phyloP scores from a whole-genome alignment of 2,888 invertebrate species.

The Mythimna ferrago region DNA sequence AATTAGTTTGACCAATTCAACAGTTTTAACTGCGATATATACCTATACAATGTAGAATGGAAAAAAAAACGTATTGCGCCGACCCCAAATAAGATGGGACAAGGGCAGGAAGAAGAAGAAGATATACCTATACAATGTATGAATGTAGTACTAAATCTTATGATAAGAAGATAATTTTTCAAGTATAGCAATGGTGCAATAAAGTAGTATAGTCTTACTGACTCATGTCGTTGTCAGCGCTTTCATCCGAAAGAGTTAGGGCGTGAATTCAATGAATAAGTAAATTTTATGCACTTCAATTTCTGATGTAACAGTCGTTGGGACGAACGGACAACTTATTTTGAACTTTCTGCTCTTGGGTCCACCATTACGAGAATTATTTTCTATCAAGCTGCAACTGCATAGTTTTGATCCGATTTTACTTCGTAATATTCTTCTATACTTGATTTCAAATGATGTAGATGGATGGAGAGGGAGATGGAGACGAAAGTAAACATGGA shows the following conservation, averaged over 20 bases:
- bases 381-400: slow-evolving; percentile 56
- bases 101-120: too few species aligned
- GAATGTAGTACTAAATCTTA: neutral
- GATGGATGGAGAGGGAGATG: too few species aligned
- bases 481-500: too few species aligned
- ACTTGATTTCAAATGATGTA: neutral
- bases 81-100: too few species aligned
- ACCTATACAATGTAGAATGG: too few species aligned
- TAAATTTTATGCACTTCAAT: slow-evolving; percentile 66
- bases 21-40: too few species aligned
- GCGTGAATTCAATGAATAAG: slow-evolving; percentile 65
- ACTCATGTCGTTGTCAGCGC: slow-evolving; percentile 26
- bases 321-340: slow-evolving; percentile 56
- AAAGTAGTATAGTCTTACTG: slow-evolving; percentile 11
- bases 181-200: slow-evolving; percentile 14
- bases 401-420: slow-evolving; percentile 48
- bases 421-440: slow-evolving; percentile 19
- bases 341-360: slow-evolving; percentile 54
- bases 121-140: neutral
- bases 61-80: too few species aligned
- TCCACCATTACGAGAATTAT: slow-evolving; percentile 49
- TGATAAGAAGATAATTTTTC: neutral
- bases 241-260: slow-evolving; percentile 41
- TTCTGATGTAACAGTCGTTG: slow-evolving; percentile 54
- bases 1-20: too few species aligned